Conservation (phyloP, 1,140 invertebrate genomes). For the Halictus rubicundus region DNA sequence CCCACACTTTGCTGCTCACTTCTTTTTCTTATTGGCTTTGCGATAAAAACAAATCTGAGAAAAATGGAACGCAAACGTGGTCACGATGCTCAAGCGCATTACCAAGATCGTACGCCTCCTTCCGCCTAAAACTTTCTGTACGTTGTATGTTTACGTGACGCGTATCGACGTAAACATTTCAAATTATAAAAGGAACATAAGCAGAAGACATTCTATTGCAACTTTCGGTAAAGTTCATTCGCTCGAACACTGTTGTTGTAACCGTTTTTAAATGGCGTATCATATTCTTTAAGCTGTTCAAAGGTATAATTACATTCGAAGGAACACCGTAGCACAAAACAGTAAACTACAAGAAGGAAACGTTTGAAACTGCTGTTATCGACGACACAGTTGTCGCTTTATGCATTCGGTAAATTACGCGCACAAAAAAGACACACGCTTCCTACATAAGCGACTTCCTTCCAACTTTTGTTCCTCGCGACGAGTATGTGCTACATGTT, state of each 20-base stretch:
- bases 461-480: too few species aligned
- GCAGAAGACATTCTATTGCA: neutral
- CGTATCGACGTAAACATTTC: too few species aligned
- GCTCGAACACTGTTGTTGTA: too few species aligned
- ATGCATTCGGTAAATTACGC: constrained; percentile 30
- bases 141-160: too few species aligned
- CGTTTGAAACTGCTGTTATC: neutral
- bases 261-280: neutral
- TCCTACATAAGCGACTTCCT: too few species aligned
- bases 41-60: neutral
- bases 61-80: neutral
- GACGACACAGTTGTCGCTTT: constrained; percentile 27
- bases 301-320: neutral
- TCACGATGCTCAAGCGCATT: too few species aligned
- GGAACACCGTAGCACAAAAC: neutral
- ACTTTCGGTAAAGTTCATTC: too few species aligned
- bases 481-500: too few species aligned
- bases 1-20: neutral
- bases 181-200: too few species aligned
- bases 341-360: neutral
- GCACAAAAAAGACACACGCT: neutral
- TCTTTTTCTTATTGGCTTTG: neutral
- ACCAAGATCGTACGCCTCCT: too few species aligned
- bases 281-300: neutral
- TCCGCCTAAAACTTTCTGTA: too few species aligned